These are phyloP conservation scores for Magallana angulata DNA, from an alignment of 1,140 invertebrate species.

Conservation along the genomic window DNA sequence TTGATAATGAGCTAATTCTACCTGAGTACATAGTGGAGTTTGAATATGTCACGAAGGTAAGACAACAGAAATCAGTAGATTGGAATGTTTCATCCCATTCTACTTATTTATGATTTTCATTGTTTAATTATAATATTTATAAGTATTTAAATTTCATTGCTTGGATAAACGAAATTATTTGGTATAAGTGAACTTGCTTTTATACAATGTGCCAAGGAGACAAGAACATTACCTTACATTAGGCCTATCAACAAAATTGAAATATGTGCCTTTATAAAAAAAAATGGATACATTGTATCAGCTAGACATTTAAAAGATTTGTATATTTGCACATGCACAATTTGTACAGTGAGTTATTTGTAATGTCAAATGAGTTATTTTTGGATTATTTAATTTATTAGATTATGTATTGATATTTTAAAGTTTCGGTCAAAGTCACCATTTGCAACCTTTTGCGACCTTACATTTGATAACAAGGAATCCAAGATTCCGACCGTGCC, in stretches of 20 bases:
- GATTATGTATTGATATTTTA: slow-evolving; percentile 29
- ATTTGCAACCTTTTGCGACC: slow-evolving; percentile 69
- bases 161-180: not conserved
- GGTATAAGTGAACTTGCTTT: not conserved
- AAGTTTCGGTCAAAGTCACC: slow-evolving; percentile 67
- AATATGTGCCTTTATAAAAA: no score
- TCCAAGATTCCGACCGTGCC: slow-evolving; percentile 57
- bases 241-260: no score
- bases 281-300: no score
- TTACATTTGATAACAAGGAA: slow-evolving; percentile 68
- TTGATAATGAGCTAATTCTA: slow-evolving; percentile 77
- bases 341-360: no score
- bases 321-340: no score
- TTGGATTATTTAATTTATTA: not conserved
- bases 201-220: no score
- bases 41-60: slow-evolving; percentile 79
- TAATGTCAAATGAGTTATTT: no score
- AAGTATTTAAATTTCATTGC: not conserved
- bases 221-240: no score
- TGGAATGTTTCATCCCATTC: no score
- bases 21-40: slow-evolving; percentile 79
- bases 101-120: no score
- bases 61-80: not conserved
- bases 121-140: not conserved
- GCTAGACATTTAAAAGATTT: no score